Evolutionary conservation across 1,140 invertebrate species (phyloP).

Genomic region (Tetramorium simillimum): DNA sequence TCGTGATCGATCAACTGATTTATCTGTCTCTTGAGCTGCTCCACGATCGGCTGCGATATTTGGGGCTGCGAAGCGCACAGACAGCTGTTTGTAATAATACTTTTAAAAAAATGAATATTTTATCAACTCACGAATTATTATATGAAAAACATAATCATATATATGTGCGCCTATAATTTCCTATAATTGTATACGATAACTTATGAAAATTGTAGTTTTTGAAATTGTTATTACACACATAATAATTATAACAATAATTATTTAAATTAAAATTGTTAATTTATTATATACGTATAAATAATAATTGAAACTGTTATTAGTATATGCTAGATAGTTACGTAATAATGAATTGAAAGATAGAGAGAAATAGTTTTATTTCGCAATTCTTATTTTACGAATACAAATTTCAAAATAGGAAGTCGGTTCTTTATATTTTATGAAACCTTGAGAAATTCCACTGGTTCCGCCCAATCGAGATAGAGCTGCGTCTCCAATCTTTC

Average conservation of each 20-base stretch:
- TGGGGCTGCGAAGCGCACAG: constrained; percentile 71
- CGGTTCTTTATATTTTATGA: constrained; percentile 2
- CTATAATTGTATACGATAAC: neutral
- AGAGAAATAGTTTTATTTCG: neutral
- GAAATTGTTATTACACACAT: neutral
- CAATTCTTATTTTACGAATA: neutral
- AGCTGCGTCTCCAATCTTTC: constrained; percentile 91
- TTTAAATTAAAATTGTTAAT: neutral
- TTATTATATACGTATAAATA: neutral
- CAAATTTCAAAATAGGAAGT: neutral
- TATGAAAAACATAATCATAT: neutral
- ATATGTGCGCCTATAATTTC: neutral
- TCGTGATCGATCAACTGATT: constrained; percentile 89
- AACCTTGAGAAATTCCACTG: constrained; percentile 85
- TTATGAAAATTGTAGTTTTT: neutral
- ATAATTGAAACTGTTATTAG: neutral
- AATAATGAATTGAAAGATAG: neutral
- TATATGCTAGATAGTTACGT: neutral
- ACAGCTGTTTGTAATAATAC: constrained; percentile 2
- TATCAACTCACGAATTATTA: neutral
- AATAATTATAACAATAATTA: neutral
- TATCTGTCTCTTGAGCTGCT: constrained; percentile 87
- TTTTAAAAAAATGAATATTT: neutral
- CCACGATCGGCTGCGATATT: constrained; percentile 84
- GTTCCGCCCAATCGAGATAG: constrained; percentile 87